These are phyloP conservation scores for Xanthia icteritia DNA, from an alignment of 2,888 invertebrate species.

Conservation along the genomic window DNA sequence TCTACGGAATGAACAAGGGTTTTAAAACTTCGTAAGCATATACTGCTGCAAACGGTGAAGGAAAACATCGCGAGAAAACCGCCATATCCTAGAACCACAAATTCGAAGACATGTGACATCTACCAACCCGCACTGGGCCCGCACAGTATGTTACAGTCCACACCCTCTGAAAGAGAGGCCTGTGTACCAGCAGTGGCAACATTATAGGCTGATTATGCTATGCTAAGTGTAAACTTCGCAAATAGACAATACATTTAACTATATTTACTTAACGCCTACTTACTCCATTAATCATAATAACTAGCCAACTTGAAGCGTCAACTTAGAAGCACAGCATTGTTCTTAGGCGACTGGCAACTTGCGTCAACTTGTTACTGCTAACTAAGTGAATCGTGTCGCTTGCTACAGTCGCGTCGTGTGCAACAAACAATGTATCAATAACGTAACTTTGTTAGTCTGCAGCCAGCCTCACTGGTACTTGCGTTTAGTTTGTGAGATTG, in stretches of 20 bases:
- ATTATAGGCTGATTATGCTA: too few relatives aligned
- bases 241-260: background rate
- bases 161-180: too few relatives aligned
- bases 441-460: conserved; percentile 46
- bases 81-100: too few relatives aligned
- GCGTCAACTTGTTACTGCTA: conserved; percentile 55
- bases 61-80: too few relatives aligned
- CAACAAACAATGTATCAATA: conserved; percentile 57
- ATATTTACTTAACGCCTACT: conserved; percentile 39
- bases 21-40: background rate
- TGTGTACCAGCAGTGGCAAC: too few relatives aligned
- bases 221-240: too few relatives aligned
- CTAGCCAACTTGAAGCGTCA: conserved; percentile 17
- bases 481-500: conserved; percentile 4
- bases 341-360: conserved; percentile 46
- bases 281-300: conserved; percentile 51
- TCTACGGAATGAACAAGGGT: background rate
- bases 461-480: conserved; percentile 43
- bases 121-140: too few relatives aligned
- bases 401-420: conserved; percentile 36
- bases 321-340: conserved; percentile 41
- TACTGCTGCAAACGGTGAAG: too few relatives aligned
- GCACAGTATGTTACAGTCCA: too few relatives aligned
- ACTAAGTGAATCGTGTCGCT: conserved; percentile 55
- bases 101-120: too few relatives aligned